phyloP scores from a whole-genome alignment of 2,888 invertebrate genomes.

The Hypercompe scribonia region DNA sequence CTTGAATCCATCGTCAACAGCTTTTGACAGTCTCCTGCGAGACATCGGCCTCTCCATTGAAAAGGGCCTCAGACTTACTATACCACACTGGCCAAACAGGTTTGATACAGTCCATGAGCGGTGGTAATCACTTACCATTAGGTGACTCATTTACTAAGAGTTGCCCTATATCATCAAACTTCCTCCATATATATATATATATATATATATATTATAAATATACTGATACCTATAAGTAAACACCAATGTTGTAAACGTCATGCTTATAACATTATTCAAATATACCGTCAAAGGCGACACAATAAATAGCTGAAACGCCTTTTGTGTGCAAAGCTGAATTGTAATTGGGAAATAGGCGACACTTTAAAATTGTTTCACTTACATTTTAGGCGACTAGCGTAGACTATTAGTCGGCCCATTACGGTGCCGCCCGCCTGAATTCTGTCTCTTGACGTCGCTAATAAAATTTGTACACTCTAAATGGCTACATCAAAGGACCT shows the following conservation, averaged over 20 bases:
- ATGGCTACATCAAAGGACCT: constrained; percentile 65
- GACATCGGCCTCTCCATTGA: too few relatives aligned
- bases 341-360: constrained; percentile 49
- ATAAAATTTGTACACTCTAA: constrained; percentile 68
- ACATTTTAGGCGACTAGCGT: constrained; percentile 28
- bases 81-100: too few relatives aligned
- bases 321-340: constrained; percentile 9
- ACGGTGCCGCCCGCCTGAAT: constrained; percentile 40
- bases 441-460: constrained; percentile 55
- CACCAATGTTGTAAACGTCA: neutral
- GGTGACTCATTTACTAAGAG: too few relatives aligned
- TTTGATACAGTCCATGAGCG: too few relatives aligned
- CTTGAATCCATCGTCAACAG: too few relatives aligned
- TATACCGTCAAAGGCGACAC: neutral
- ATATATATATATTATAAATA: too few relatives aligned
- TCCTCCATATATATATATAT: too few relatives aligned
- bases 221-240: neutral
- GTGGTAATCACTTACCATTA: too few relatives aligned
- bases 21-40: too few relatives aligned
- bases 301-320: neutral
- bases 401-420: constrained; percentile 50
- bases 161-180: too few relatives aligned
- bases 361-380: constrained; percentile 49
- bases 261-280: neutral
- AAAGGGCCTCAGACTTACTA: too few relatives aligned